These are phyloP conservation scores for Himalopsyche phryganea DNA, from an alignment of 1,140 invertebrate genomes.

Conservation along the genomic window DNA sequence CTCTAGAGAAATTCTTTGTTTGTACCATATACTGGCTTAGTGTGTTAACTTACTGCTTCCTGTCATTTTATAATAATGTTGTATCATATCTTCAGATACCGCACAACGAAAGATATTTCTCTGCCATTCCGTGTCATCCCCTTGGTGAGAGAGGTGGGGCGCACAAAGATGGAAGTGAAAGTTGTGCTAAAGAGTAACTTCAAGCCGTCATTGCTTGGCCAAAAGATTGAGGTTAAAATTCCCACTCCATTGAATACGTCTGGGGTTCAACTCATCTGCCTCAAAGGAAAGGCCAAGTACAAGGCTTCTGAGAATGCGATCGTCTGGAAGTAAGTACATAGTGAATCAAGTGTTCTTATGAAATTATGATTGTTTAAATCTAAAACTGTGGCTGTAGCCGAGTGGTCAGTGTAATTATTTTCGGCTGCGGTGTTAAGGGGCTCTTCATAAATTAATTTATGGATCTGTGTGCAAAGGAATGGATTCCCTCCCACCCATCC, in stretches of 20 bases:
- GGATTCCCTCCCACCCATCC: no score
- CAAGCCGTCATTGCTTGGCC: constrained; percentile 94
- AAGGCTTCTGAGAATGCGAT: constrained; percentile 99
- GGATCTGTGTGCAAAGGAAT: no score
- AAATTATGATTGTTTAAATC: no score
- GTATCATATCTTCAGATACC: constrained; percentile 76
- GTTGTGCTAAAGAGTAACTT: constrained; percentile 99
- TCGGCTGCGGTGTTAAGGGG: no score
- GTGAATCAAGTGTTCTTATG: no score
- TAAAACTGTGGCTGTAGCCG: no score
- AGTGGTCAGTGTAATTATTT: no score
- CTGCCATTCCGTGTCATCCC: constrained; percentile 99
- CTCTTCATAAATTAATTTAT: no score
- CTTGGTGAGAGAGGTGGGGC: constrained; percentile 93
- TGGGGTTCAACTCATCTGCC: constrained; percentile 96
- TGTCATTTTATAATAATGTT: no score
- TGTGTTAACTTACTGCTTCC: no score
- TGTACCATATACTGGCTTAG: no score
- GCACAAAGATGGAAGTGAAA: constrained; percentile 99
- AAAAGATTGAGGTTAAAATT: constrained; percentile 99
- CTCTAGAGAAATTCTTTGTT: no score
- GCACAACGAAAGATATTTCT: constrained; percentile 99
- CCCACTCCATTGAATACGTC: constrained; percentile 98
- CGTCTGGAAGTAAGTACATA: constrained; percentile 92
- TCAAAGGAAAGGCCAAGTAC: constrained; percentile 99